A percentile compares a stretch with the other conserved stretches of the same genome.
These are phyloP conservation scores for Spicauda simplicius DNA, from an alignment of 2,888 invertebrate species.

Conservation along the genomic window DNA sequence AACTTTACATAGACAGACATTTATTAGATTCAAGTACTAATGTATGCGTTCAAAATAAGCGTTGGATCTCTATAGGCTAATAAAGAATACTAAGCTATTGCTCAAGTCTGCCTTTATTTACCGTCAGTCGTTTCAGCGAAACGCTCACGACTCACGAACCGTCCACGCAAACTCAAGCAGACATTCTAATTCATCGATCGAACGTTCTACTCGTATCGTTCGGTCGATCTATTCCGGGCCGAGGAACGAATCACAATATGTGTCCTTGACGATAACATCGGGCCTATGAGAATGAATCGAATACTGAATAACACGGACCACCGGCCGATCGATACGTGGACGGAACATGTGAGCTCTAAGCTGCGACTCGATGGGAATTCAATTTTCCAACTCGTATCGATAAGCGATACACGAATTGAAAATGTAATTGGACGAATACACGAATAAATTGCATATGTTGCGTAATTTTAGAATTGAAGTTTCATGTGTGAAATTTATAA, in stretches of 20 bases:
- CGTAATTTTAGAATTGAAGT: constrained; percentile 11
- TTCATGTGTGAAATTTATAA: neutral
- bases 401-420: constrained; percentile 33
- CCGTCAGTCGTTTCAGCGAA: constrained; percentile 45
- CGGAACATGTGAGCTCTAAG: constrained; percentile 41
- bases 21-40: too few species aligned
- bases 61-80: too few species aligned
- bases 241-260: constrained; percentile 73
- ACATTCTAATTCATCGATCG: constrained; percentile 70
- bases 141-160: constrained; percentile 59
- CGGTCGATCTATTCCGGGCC: constrained; percentile 74
- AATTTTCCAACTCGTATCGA: constrained; percentile 31
- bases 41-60: too few species aligned
- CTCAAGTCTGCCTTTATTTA: constrained; percentile 31
- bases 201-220: constrained; percentile 62
- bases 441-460: constrained; percentile 6
- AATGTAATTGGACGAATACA: constrained; percentile 31
- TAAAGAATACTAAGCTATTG: constrained; percentile 6
- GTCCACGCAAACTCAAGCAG: constrained; percentile 54
- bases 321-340: constrained; percentile 60
- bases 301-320: constrained; percentile 75
- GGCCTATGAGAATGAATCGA: constrained; percentile 60
- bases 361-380: constrained; percentile 43
- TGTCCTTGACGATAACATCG: constrained; percentile 77
- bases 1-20: too few species aligned